Base-by-base conservation (phyloP, 2,797 vertebrate species). In the Neopelma chrysocephalum region DNA sequence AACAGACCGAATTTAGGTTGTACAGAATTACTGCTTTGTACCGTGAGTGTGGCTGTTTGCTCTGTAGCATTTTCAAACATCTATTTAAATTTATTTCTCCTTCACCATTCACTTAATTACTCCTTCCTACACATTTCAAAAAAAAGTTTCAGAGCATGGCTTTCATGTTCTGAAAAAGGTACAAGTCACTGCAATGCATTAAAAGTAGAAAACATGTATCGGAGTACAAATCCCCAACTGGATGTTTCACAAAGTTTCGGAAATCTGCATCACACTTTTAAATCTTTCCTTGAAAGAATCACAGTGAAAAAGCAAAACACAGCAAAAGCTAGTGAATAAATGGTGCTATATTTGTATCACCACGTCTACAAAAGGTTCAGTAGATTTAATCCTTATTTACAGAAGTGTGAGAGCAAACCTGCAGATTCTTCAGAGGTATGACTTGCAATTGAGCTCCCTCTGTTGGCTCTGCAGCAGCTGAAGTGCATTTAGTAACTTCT, bases 41-140 rank as follows among this genome's bases (percentile, higher is more conserved):
- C 89, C 65, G 31, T 26, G 66, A 42, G 34, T 91, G 79, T 82
- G 75, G 92, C 82, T 93, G 84, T 58, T 92, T 94, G 68, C 92
- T 96, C 93, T 94, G 94, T 77, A 93, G 60, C 87, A 70, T 87
- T 96, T 97, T 92, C 77, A 82, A 92, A 48, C 79, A 43, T 66
- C 56, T 85, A 82, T 80, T 93, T 91, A 96, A 92, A 87, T 79
- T 94, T 90, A 91, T 96, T 96, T 96, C 75, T 82, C 54, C 83
- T 96, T 58, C 10, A 69, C 54, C 62, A 84, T 94, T 90, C 38
- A 58, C 78, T 82, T 94, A 93, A 93, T 96, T 89, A 61, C 76
- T 86, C 31, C 62, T 94, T 77, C 71, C 38, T 71, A 75, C 10
- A 78, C 23, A 65, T 87, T 88, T 95, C 54, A 93, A 68, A 32